These are phyloP conservation scores for Myiotriccus ornatus DNA, from an alignment of 2,797 vertebrate genomes.

Conservation along the genomic window DNA sequence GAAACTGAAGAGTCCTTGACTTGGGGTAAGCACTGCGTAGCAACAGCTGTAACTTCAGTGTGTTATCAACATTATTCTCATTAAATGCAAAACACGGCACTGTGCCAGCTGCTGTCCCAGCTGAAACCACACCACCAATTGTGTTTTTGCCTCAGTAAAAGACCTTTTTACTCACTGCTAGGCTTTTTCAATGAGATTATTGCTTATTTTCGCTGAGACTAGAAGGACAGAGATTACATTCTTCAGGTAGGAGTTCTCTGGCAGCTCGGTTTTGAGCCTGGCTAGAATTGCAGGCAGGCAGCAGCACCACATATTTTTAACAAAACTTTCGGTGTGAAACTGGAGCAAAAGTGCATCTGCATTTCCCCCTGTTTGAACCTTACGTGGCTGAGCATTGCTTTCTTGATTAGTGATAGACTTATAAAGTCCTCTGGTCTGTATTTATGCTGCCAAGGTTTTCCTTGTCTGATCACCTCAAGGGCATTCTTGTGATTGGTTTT, in stretches of 20 bases:
- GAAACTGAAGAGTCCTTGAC: not conserved
- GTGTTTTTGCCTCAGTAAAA: not conserved
- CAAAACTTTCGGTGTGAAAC: not conserved
- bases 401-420: not conserved
- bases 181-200: not conserved
- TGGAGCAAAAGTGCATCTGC: not conserved
- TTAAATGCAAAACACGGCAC: not conserved
- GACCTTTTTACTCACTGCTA: not conserved
- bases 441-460: not conserved
- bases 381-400: not conserved
- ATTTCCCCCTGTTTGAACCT: not conserved
- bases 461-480: not conserved
- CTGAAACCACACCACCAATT: not conserved
- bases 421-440: not conserved
- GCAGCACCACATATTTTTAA: not conserved
- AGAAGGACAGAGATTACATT: not conserved
- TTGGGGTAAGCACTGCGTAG: not conserved
- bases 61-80: not conserved
- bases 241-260: not conserved
- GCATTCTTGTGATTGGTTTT: not conserved
- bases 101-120: not conserved
- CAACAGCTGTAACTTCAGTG: not conserved
- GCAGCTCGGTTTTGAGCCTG: not conserved
- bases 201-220: not conserved
- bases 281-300: not conserved